Base-by-base conservation (phyloP, 2,113 vertebrate genomes). In the Noturus placidus region DNA sequence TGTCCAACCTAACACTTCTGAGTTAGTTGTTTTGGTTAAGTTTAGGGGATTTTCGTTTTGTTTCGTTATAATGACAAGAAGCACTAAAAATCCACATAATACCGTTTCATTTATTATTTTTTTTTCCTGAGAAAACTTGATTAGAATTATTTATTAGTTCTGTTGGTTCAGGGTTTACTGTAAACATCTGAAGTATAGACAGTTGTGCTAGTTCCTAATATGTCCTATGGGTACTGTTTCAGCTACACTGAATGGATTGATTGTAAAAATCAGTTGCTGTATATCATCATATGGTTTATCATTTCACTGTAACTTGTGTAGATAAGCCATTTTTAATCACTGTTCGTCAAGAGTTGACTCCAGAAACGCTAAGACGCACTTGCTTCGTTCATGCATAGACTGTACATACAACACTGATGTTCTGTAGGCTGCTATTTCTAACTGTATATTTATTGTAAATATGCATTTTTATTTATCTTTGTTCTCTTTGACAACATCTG, bases 341-440 rank as follows among this genome's bases (percentile, higher is more conserved):
- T 90, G 83, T 90, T 85, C 90, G 67, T 93, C 89, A 91, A 92
- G 90, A 90, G 93, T 91, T 92, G 92, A 93, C 93, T 94, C 92
- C 92, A 67, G 81, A 92, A 92, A 92, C 88, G 92, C 92, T 94
- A 93, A 93, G 89, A 94, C 94, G 95, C 95, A 96, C 95, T 95
- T 96, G 92, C 93, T 95, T 94, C 92, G 91, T 94, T 94, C 94
- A 95, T 93, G 93, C 93, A 88, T 93, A 93, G 69, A 80, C 79
- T 89, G 81, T 94, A 94, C 94, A 95, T 93, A 94, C 93, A 94
- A 95, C 94, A 95, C 95, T 95, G 91, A 90, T 86, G 94, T 93
- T 94, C 92, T 93, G 92, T 95, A 95, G 94, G 95, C 95, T 96
- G 95, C 95, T 96, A 95, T 96, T 95, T 95, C 94, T 94, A 95